Evolutionary conservation across 2,797 vertebrate genomes (phyloP).

Genomic region (Chelidonichthys spinosus): DNA sequence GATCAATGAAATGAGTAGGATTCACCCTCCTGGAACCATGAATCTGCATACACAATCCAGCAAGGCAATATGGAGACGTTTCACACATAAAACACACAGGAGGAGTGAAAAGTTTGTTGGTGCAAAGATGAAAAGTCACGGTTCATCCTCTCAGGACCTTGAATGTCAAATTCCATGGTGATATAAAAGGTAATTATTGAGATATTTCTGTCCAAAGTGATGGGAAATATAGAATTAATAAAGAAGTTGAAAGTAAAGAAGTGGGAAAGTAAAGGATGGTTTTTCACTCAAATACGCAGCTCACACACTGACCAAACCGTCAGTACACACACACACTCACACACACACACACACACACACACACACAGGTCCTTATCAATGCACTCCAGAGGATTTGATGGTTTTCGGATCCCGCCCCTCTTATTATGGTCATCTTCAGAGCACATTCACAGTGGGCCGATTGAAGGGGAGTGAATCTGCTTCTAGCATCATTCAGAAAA

Average conservation of each 20-base stretch:
- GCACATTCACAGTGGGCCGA: constrained; percentile 72
- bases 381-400: constrained; percentile 81
- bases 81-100: not conserved
- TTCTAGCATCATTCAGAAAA: constrained; percentile 80
- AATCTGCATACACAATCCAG: not conserved
- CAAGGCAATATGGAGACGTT: not conserved
- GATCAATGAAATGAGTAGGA: not conserved
- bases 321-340: constrained; percentile 1
- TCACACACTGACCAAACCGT: constrained; percentile 25
- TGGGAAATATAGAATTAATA: not conserved
- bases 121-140: not conserved
- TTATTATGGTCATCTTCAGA: constrained; percentile 80
- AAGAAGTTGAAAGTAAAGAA: not conserved
- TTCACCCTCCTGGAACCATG: not conserved
- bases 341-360: constrained; percentile 28
- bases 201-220: not conserved
- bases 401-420: constrained; percentile 71
- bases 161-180: not conserved
- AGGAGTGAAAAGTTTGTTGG: not conserved
- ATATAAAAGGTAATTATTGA: not conserved
- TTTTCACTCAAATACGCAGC: constrained; percentile 10
- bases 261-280: not conserved
- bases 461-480: constrained; percentile 71
- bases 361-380: constrained; percentile 78
- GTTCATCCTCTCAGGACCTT: not conserved